Conservation (phyloP, 2,113 vertebrate genomes). For the Anseranas semipalmata region DNA sequence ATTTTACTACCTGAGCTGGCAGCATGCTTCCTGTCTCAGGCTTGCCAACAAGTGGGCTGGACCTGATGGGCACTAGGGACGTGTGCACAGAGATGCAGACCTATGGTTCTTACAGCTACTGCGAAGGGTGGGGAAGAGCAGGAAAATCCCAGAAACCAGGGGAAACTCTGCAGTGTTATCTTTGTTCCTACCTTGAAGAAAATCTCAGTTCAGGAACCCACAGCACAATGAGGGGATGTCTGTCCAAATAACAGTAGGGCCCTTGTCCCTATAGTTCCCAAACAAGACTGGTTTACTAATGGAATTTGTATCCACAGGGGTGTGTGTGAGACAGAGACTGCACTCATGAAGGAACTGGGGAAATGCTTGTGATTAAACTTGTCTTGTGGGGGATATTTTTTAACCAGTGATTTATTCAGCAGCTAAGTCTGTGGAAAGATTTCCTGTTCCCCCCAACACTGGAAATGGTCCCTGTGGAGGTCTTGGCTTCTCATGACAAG, state of each 20-base stretch:
- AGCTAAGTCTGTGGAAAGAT: background rate
- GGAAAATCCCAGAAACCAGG: background rate
- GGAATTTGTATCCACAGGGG: background rate
- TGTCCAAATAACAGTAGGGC: background rate
- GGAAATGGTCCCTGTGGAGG: background rate
- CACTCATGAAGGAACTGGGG: background rate
- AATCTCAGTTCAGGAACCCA: background rate
- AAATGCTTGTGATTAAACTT: background rate
- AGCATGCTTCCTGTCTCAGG: accelerated
- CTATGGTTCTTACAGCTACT: accelerated
- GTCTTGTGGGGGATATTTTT: background rate
- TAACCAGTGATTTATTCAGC: background rate
- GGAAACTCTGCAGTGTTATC: background rate
- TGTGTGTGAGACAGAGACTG: background rate
- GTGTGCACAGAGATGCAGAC: background rate
- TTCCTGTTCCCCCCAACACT: background rate
- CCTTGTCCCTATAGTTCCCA: background rate
- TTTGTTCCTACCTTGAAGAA: background rate
- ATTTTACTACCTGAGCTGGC: background rate
- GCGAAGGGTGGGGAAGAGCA: background rate
- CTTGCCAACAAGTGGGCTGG: background rate
- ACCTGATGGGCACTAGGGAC: background rate
- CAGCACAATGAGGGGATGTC: background rate
- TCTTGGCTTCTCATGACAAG: background rate
- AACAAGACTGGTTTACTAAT: background rate